Conservation (phyloP, 92 coral and sea anemone species). For the Phenganax marumi region DNA sequence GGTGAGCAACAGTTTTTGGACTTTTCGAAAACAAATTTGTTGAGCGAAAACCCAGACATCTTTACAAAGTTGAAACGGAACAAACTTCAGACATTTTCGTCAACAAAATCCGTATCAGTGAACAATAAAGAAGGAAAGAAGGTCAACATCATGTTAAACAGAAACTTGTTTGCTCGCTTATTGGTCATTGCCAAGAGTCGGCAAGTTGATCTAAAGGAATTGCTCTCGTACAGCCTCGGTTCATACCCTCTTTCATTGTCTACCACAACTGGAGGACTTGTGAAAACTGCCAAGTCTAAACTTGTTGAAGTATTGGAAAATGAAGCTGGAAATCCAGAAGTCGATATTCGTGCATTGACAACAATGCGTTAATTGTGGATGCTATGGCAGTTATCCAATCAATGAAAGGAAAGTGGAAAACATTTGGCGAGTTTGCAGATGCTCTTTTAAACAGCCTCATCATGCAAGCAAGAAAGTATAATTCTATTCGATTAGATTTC, state of each 20-base stretch:
- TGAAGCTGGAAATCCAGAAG: neutral
- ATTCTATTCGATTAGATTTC: neutral
- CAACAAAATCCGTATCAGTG: neutral
- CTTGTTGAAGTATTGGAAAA: no score
- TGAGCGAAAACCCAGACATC: neutral
- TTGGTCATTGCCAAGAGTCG: no score
- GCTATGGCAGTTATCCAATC: neutral
- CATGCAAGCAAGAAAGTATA: neutral
- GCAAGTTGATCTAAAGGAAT: no score
- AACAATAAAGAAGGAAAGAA: neutral
- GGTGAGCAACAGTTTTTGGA: neutral
- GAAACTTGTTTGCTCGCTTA: neutral
- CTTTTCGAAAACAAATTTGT: neutral
- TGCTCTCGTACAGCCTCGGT: neutral
- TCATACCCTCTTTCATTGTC: neutral
- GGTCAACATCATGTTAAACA: neutral
- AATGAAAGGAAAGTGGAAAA: neutral
- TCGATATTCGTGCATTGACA: neutral
- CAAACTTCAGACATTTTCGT: neutral
- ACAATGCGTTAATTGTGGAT: neutral
- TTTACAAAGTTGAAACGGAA: neutral
- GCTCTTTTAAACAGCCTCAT: neutral
- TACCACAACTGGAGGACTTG: neutral
- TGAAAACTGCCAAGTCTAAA: neutral
- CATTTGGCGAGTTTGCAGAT: neutral